Conservation (phyloP, 2,113 vertebrate genomes). For the Gallinago media region DNA sequence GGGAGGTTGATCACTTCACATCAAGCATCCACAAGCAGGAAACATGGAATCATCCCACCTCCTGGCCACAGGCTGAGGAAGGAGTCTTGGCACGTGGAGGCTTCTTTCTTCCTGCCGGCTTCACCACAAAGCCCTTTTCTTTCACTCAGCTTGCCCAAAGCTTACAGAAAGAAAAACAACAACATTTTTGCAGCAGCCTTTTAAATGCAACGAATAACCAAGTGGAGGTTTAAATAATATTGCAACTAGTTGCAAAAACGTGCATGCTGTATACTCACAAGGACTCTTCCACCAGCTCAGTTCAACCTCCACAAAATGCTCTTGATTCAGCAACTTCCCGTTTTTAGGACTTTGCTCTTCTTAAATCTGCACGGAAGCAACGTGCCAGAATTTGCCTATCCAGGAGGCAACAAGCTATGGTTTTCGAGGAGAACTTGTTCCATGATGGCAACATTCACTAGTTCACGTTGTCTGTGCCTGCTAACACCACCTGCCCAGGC, state of each 20-base stretch:
- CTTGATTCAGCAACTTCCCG: background rate
- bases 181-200: background rate
- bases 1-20: background rate
- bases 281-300: background rate
- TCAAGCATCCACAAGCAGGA: background rate
- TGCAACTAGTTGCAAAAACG: background rate
- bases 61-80: background rate
- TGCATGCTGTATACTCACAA: fast-evolving
- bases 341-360: background rate
- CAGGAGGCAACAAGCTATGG: background rate
- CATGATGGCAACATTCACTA: background rate
- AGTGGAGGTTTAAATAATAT: background rate
- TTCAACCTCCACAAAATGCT: background rate
- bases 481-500: background rate
- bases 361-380: background rate
- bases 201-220: background rate
- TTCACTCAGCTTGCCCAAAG: background rate
- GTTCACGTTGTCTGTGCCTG: background rate
- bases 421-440: background rate
- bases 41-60: background rate
- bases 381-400: background rate
- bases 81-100: fast-evolving
- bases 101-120: background rate
- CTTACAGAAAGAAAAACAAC: background rate
- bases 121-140: background rate